Evolutionary conservation across 2,888 invertebrate species (phyloP).

Genomic region (Hylaea fasciaria): DNA sequence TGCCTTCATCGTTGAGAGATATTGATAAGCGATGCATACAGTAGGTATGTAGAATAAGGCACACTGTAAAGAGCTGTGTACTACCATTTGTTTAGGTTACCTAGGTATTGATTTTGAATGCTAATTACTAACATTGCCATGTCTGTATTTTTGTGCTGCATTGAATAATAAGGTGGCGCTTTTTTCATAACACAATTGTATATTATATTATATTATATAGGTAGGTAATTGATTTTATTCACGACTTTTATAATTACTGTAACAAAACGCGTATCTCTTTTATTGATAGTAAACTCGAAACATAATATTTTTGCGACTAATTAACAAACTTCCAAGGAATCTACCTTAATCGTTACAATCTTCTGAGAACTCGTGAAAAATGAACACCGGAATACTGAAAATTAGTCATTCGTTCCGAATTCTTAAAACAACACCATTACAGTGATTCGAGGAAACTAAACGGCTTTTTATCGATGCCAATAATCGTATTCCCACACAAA

Average conservation of each 20-base stretch:
- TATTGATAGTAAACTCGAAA: neutral
- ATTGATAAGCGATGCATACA: constrained; percentile 8
- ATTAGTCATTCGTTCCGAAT: constrained; percentile 50
- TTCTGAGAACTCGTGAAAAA: constrained; percentile 32
- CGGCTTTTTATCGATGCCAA: constrained; percentile 15
- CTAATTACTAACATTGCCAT: constrained; percentile 17
- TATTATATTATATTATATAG: no score
- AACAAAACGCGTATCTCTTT: neutral
- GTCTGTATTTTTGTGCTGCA: constrained; percentile 15
- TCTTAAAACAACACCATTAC: constrained; percentile 42
- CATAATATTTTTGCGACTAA: constrained; percentile 20
- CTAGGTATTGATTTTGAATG: constrained; percentile 21
- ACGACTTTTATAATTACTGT: no score
- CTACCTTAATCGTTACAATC: constrained; percentile 22
- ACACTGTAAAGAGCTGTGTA: neutral
- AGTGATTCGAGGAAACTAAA: constrained; percentile 35
- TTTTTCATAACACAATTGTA: no score
- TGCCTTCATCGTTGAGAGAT: constrained; percentile 9
- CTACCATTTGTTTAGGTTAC: constrained; percentile 18
- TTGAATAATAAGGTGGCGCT: constrained; percentile 6
- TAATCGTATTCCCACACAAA: neutral
- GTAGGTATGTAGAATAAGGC: neutral
- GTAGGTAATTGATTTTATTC: no score
- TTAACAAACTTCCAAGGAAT: constrained; percentile 23
- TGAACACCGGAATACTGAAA: constrained; percentile 38